phyloP scores from a whole-genome alignment of 2,888 invertebrate genomes.

The Dione vanillae region DNA sequence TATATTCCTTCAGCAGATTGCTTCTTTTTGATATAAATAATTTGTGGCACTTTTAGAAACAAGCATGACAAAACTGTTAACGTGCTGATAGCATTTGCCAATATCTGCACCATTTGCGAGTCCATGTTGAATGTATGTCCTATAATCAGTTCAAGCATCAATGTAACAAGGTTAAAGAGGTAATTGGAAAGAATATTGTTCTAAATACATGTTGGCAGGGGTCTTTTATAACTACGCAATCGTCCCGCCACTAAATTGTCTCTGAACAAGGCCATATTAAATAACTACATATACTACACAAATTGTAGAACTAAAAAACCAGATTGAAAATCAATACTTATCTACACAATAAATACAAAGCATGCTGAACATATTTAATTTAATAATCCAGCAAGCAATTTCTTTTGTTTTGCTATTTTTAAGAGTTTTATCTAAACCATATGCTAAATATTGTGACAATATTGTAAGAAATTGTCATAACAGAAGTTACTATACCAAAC shows the following conservation, averaged over 20 bases:
- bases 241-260: conserved; percentile 43
- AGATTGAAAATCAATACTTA: too few relatives aligned
- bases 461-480: background rate
- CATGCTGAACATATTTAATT: background rate
- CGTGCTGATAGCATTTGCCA: conserved; percentile 83
- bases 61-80: conserved; percentile 91
- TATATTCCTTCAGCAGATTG: conserved; percentile 89
- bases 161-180: conserved; percentile 28
- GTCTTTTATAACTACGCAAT: conserved; percentile 51
- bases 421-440: too few relatives aligned
- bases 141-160: conserved; percentile 14
- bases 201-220: conserved; percentile 52
- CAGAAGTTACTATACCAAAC: background rate
- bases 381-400: background rate
- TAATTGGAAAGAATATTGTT: conserved; percentile 30
- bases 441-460: background rate
- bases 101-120: conserved; percentile 47
- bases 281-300: background rate
- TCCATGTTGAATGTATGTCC: conserved; percentile 53
- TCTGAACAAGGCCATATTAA: conserved; percentile 10
- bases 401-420: too few relatives aligned
- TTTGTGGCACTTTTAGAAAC: conserved; percentile 93
- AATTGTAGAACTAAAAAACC: too few relatives aligned
- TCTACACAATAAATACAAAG: background rate
- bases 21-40: conserved; percentile 85